Conservation (phyloP, 1,140 invertebrate species). For the Drosophila setifemur region DNA sequence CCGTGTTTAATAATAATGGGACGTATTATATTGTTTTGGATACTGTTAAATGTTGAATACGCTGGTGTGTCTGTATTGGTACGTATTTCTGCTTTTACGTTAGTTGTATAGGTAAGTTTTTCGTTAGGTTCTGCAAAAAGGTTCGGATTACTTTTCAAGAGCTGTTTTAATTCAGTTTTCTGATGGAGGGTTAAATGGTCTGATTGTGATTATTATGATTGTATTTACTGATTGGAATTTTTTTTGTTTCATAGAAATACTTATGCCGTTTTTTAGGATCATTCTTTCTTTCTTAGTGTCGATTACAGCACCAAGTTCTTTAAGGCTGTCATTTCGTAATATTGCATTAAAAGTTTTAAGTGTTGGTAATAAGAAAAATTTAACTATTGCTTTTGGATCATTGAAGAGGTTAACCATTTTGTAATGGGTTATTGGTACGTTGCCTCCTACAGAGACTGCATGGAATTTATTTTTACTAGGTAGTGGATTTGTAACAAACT, state of each 20-base stretch:
- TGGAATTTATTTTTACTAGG: slow-evolving; percentile 22
- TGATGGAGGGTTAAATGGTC: background rate
- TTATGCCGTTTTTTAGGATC: background rate
- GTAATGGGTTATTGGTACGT: slow-evolving; percentile 18
- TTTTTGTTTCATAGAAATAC: slow-evolving; percentile 16
- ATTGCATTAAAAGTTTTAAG: slow-evolving; percentile 34
- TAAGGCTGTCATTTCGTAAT: slow-evolving; percentile 31
- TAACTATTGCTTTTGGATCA: background rate
- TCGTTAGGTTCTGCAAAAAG: slow-evolving; percentile 30
- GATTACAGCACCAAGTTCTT: slow-evolving; percentile 25
- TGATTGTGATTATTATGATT: slow-evolving; percentile 17
- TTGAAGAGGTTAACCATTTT: slow-evolving; percentile 29
- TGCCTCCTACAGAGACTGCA: slow-evolving; percentile 33
- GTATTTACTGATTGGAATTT: slow-evolving; percentile 24
- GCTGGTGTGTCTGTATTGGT: slow-evolving; percentile 24
- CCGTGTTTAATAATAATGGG: slow-evolving; percentile 41
- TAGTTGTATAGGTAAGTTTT: slow-evolving; percentile 35
- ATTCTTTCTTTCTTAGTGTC: background rate
- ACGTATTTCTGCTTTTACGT: slow-evolving; percentile 35
- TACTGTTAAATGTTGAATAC: slow-evolving; percentile 40
- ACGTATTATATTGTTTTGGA: slow-evolving; percentile 36
- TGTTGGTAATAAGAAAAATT: slow-evolving; percentile 26
- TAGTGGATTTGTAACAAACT: slow-evolving; percentile 9
- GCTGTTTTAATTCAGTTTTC: background rate
- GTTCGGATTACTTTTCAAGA: slow-evolving; percentile 1